These are phyloP conservation scores for Megalopta genalis DNA, from an alignment of 1,140 invertebrate genomes.

Conservation along the genomic window DNA sequence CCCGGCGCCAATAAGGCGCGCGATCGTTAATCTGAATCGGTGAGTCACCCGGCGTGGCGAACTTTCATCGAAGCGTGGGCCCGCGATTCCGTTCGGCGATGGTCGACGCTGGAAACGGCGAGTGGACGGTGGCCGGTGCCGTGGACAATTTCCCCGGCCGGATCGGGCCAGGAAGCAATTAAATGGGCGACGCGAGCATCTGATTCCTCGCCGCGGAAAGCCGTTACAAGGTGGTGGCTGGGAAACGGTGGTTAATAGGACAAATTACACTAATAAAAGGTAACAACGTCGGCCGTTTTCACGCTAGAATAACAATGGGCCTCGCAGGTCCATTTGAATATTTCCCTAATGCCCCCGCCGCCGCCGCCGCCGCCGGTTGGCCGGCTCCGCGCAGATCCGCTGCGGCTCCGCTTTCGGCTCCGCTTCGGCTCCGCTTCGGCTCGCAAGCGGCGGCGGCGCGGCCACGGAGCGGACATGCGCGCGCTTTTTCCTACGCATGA, in stretches of 20 bases:
- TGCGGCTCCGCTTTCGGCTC: too few relatives aligned
- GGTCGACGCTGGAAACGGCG: neutral
- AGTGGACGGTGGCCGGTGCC: neutral
- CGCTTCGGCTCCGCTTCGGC: neutral
- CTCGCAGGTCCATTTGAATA: conserved; percentile 73
- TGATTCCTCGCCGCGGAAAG: conserved; percentile 25
- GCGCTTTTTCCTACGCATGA: conserved; percentile 75
- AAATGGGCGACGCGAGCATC: neutral
- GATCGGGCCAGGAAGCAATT: neutral
- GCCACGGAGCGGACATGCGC: conserved; percentile 67
- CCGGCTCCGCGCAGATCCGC: neutral
- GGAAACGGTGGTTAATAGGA: conserved; percentile 75
- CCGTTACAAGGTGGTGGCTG: conserved; percentile 62
- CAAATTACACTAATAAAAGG: conserved; percentile 76
- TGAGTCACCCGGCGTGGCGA: conserved; percentile 62
- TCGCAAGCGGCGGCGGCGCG: too few relatives aligned
- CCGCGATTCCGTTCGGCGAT: neutral
- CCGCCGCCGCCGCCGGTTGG: conserved; percentile 9
- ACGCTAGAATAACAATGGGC: conserved; percentile 76
- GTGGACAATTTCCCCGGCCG: neutral
- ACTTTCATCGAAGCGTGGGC: conserved; percentile 63
- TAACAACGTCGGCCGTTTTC: conserved; percentile 76
- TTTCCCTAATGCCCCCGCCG: conserved; percentile 69
- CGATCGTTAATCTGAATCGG: conserved; percentile 69
- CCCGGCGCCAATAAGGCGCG: conserved; percentile 63